Evolutionary conservation across 2,888 invertebrate species (phyloP).

Genomic region (Cataglyphis altisquamis): DNA sequence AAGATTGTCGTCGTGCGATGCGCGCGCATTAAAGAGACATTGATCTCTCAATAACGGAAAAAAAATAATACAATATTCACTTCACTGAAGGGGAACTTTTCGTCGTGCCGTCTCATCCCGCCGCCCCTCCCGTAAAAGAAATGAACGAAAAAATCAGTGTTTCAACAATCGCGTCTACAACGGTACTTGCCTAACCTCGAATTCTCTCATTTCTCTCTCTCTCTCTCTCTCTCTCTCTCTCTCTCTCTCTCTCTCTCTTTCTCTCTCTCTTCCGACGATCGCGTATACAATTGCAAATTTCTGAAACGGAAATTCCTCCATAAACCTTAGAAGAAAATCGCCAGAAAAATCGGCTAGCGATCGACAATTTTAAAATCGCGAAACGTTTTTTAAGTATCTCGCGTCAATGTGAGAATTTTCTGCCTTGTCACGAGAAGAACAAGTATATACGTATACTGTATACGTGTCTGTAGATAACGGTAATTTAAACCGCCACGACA

Average conservation of each 20-base stretch:
- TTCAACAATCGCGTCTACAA: slow-evolving; percentile 67
- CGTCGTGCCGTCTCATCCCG: slow-evolving; percentile 52
- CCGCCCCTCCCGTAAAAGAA: slow-evolving; percentile 64
- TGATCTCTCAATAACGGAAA: slow-evolving; percentile 12
- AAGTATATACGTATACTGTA: too few relatives aligned
- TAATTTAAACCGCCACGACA: slow-evolving; percentile 56
- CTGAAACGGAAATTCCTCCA: neutral
- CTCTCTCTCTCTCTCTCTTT: slow-evolving; percentile 23
- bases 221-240: slow-evolving; percentile 24
- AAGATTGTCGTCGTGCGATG: slow-evolving; percentile 1
- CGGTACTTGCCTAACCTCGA: slow-evolving; percentile 67
- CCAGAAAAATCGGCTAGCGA: slow-evolving; percentile 19
- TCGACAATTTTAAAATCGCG: neutral
- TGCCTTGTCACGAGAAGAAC: slow-evolving; percentile 20
- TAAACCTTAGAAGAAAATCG: slow-evolving; percentile 19
- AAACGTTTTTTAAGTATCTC: slow-evolving; percentile 8
- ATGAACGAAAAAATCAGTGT: slow-evolving; percentile 60
- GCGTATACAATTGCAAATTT: slow-evolving; percentile 17
- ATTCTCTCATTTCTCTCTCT: slow-evolving; percentile 31
- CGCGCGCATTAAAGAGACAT: slow-evolving; percentile 25
- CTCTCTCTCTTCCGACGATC: slow-evolving; percentile 33
- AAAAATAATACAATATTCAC: slow-evolving; percentile 35
- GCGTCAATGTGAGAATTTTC: slow-evolving; percentile 1
- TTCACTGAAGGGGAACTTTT: neutral
- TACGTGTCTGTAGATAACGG: neutral